These are phyloP conservation scores for Corbicula japonica DNA, from an alignment of 2,888 invertebrate genomes.

Conservation along the genomic window DNA sequence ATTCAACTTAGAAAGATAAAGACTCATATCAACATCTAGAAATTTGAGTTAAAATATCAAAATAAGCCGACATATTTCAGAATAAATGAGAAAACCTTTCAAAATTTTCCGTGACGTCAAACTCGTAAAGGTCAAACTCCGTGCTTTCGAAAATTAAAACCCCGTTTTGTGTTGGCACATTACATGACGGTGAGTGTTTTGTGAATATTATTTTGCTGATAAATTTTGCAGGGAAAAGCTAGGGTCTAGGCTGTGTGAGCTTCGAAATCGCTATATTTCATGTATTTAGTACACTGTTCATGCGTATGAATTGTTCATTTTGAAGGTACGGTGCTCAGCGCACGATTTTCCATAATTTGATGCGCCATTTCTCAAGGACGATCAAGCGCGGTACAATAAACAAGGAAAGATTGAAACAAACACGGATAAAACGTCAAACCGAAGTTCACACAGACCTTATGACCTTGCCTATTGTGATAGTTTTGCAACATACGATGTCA, in stretches of 20 bases:
- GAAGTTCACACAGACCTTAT: constrained; percentile 43
- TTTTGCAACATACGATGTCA: too few species aligned
- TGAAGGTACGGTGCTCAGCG: constrained; percentile 57
- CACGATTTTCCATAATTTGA: constrained; percentile 53
- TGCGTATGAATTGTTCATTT: constrained; percentile 63
- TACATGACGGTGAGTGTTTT: constrained; percentile 88
- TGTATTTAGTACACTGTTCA: constrained; percentile 60
- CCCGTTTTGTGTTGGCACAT: constrained; percentile 86
- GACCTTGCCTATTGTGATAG: constrained; percentile 37
- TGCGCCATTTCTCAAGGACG: constrained; percentile 76
- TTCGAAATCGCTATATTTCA: constrained; percentile 50
- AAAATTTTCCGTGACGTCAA: constrained; percentile 75
- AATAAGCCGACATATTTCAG: too few species aligned
- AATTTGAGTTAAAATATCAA: too few species aligned
- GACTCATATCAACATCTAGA: too few species aligned
- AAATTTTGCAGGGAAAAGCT: constrained; percentile 87
- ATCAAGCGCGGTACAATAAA: constrained; percentile 32
- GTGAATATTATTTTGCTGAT: constrained; percentile 88
- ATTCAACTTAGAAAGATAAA: too few species aligned
- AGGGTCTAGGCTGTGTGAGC: constrained; percentile 62
- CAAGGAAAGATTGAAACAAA: constrained; percentile 6
- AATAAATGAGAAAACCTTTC: too few species aligned
- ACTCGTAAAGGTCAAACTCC: constrained; percentile 85
- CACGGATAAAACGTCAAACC: constrained; percentile 14
- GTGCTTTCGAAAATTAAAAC: constrained; percentile 84